Base-by-base conservation (phyloP, 2,797 vertebrate species). In the Chelon labrosus region DNA sequence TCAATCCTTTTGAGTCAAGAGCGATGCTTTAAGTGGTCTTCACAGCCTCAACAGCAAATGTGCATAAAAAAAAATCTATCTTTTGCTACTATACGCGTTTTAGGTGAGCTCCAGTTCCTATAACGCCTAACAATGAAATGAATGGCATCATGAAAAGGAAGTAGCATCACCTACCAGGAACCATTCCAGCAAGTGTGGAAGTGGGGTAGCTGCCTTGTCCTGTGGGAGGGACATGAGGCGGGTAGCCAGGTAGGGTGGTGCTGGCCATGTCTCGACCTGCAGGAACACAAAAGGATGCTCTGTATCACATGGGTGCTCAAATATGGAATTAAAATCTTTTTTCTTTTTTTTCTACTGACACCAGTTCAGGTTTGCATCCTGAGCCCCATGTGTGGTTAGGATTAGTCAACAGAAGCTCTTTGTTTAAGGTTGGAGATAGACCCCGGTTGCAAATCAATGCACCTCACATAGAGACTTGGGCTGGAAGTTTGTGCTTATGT, bases 171-270 rank as follows among this genome's bases (percentile, higher is more conserved):
- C 95, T 95, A 99, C 98, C 98, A 90, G 98, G 97, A 94, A 99
- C 98, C 98, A 99, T 99, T 92, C 98, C 97, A 93, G 98, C 98
- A 92, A 99, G 96, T 37, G 98, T 97, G 25, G 98, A 98, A 82
- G 98, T 94, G 63, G 98, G 97, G 92, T 99, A 99, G 96, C 97
- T 99, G 95, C 98, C 97, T 96, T 99, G 98, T 95, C 98, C 98
- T 20, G 98, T 96, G 17, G 98, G 98, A 87, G 98, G 98, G 73
- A 99, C 98, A 38, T 99, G 98, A 1, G 98, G 98, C 84, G 98
- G 98, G 91, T 99, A 99, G 84, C 98, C 98, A 61, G 98, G 98
- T 94, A 99, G 95, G 85, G 98, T 99, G 84, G 98, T 99, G 85
- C 97, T 98, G 75, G 97, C 96, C 96, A 99, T 97, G 93, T 99